phyloP scores from a whole-genome alignment of 1,140 invertebrate species.

The Danaus melanippus region DNA sequence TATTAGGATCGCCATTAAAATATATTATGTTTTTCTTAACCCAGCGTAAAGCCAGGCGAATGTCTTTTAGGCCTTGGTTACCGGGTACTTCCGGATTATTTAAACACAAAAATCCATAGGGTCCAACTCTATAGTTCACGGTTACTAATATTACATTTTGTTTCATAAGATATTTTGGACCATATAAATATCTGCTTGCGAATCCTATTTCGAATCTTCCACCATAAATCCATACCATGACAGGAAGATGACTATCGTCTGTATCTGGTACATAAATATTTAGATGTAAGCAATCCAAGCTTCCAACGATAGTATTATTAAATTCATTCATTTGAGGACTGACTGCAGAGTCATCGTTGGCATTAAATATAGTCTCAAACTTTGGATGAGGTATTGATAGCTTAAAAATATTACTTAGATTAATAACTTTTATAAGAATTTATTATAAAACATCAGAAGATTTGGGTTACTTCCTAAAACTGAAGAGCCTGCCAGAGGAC shows the following conservation, averaged over 20 bases:
- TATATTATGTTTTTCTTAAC: conserved; percentile 15
- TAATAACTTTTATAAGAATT: no score
- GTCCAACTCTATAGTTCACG: conserved; percentile 15
- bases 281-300: conserved; percentile 8
- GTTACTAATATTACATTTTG: conserved; percentile 17
- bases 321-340: conserved; percentile 1
- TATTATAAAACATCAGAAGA: no score
- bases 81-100: conserved; percentile 15
- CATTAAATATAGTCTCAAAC: conserved; percentile 1
- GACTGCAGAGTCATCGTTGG: conserved; percentile 5
- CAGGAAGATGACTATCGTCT: neutral
- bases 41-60: conserved; percentile 15
- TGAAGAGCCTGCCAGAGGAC: no score
- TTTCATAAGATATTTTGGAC: conserved; percentile 11
- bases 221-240: conserved; percentile 18
- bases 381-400: conserved; percentile 1
- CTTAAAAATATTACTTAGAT: conserved; percentile 6
- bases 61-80: conserved; percentile 17
- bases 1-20: conserved; percentile 12
- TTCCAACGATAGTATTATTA: neutral
- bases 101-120: conserved; percentile 18
- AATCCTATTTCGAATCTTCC: conserved; percentile 13
- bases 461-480: no score
- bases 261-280: conserved; percentile 5
- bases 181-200: conserved; percentile 7